Percentiles rank a stretch among this genome's conserved stretches.
Conservation (phyloP, 2,797 vertebrate genomes). For the Hylomyscus alleni region DNA sequence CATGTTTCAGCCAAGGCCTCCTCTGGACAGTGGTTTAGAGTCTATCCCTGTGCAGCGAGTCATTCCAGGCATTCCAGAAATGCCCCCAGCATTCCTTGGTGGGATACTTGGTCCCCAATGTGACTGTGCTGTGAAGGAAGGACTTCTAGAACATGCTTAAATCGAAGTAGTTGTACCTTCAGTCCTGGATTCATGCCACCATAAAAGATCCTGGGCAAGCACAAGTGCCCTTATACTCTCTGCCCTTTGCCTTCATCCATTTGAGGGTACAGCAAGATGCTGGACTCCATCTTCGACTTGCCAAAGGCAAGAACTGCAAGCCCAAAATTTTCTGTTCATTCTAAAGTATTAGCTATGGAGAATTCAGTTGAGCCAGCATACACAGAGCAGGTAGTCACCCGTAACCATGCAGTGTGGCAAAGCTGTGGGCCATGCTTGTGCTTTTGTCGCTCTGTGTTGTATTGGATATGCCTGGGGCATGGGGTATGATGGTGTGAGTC, state of each 20-base stretch:
- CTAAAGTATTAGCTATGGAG: not conserved
- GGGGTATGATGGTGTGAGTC: not conserved
- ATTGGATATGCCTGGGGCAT: accelerated
- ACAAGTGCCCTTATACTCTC: accelerated
- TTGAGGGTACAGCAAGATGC: not conserved
- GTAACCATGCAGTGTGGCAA: not conserved
- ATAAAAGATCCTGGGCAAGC: not conserved
- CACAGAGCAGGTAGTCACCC: accelerated
- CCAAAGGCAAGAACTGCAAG: not conserved
- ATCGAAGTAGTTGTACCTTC: not conserved
- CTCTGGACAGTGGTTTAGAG: not conserved
- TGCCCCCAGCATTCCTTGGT: accelerated
- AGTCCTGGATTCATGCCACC: not conserved
- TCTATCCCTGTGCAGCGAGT: not conserved
- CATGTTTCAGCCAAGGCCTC: not conserved
- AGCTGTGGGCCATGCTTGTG: accelerated
- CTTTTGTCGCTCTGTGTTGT: accelerated
- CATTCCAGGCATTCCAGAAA: not conserved
- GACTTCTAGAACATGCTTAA: not conserved
- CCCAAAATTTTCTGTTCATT: not conserved
- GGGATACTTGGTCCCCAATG: not conserved
- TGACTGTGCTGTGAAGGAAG: too few relatives aligned
- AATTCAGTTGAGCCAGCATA: not conserved
- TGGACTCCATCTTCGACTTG: not conserved
- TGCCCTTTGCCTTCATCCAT: not conserved